Conservation (phyloP, 2,888 invertebrate genomes). For the Marronus borbonicus region DNA sequence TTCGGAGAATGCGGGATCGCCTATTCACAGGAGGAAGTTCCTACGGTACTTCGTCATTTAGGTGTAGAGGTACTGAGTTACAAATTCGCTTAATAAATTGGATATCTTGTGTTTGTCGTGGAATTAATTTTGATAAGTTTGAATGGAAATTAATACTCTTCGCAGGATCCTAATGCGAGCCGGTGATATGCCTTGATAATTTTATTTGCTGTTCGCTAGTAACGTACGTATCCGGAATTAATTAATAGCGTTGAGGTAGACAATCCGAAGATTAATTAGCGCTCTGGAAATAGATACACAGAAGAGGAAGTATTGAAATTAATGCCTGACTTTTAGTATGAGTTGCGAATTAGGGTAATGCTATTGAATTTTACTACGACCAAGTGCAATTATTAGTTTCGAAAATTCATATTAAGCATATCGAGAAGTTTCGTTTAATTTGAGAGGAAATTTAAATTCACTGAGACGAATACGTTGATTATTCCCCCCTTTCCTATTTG, state of each 20-base stretch:
- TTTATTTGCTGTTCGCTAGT: neutral
- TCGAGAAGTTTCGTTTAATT: no score
- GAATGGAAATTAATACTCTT: slow-evolving; percentile 15
- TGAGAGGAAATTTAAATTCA: no score
- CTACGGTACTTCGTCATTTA: neutral
- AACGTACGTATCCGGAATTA: neutral
- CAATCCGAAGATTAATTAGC: neutral
- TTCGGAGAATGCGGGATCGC: slow-evolving; percentile 13
- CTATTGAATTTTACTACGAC: no score
- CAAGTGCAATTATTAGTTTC: no score
- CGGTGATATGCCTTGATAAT: no score
- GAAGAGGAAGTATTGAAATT: no score
- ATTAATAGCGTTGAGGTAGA: slow-evolving; percentile 11
- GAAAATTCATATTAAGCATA: no score
- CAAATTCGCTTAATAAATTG: slow-evolving; percentile 20
- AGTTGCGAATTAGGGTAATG: no score
- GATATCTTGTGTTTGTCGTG: slow-evolving; percentile 23
- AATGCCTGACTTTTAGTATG: no score
- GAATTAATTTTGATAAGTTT: slow-evolving; percentile 33
- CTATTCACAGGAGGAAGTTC: slow-evolving; percentile 3
- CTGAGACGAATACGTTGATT: no score
- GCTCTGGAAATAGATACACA: neutral
- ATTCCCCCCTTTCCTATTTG: no score
- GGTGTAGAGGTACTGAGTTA: neutral
- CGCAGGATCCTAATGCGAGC: neutral